phyloP scores from a whole-genome alignment of 2,888 invertebrate species.

The Watsonalla cultraria region DNA sequence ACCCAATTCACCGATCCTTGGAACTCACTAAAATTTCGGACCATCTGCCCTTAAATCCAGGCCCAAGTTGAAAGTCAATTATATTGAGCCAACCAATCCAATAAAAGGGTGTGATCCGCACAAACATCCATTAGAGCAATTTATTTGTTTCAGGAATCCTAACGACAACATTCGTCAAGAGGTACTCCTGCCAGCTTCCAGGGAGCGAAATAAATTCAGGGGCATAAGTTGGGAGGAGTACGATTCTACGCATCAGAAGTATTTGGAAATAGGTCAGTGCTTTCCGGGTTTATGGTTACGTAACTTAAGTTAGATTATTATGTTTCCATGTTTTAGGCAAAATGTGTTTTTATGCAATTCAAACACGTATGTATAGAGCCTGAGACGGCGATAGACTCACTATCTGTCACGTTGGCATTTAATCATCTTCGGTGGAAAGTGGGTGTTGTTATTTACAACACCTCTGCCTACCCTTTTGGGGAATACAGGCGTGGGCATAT shows the following conservation, averaged over 20 bases:
- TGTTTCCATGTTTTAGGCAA: background rate
- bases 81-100: background rate
- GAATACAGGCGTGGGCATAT: too few relatives aligned
- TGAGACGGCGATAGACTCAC: too few relatives aligned
- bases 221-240: constrained; percentile 94
- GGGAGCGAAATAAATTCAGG: constrained; percentile 90
- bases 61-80: background rate
- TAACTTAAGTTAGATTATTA: background rate
- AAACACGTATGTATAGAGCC: too few relatives aligned
- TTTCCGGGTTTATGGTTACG: background rate
- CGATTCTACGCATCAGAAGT: constrained; percentile 94
- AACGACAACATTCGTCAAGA: constrained; percentile 91
- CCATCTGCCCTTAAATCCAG: background rate
- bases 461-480: too few relatives aligned
- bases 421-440: too few relatives aligned
- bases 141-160: constrained; percentile 82
- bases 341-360: too few relatives aligned
- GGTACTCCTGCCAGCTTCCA: constrained; percentile 85
- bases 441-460: too few relatives aligned
- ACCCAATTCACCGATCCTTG: too few relatives aligned
- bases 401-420: too few relatives aligned
- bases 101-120: background rate
- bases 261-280: constrained; percentile 89
- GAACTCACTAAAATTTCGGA: too few relatives aligned
- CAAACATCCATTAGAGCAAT: background rate